Percentiles rank a stretch among this genome's conserved stretches.
phyloP scores from a whole-genome alignment of 2,888 invertebrate species.

The Scaptomyza polygonia region DNA sequence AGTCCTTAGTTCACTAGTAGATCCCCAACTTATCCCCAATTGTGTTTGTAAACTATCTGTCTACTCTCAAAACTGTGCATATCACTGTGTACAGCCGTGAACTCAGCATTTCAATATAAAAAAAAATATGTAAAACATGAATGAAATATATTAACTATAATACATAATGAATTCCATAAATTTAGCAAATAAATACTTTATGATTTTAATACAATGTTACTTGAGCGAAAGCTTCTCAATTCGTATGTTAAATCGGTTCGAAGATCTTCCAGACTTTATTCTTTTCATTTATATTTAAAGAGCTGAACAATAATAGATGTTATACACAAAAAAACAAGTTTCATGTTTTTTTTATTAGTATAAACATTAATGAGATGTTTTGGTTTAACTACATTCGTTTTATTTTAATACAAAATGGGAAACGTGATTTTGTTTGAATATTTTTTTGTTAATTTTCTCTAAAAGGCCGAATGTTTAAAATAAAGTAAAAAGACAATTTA shows the following conservation, averaged over 20 bases:
- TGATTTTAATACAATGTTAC: constrained; percentile 41
- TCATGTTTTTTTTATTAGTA: constrained; percentile 51
- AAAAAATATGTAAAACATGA: constrained; percentile 26
- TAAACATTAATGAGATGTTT: constrained; percentile 48
- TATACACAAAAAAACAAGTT: constrained; percentile 29
- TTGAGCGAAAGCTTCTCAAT: constrained; percentile 34
- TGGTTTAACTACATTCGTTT: no score
- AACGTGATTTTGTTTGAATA: constrained; percentile 41
- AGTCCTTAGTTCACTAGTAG: constrained; percentile 22
- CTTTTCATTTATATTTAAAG: constrained; percentile 17
- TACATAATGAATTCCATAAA: constrained; percentile 66
- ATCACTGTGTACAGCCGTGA: constrained; percentile 52
- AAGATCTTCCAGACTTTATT: constrained; percentile 35
- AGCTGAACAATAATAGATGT: constrained; percentile 28
- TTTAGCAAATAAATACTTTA: constrained; percentile 63
- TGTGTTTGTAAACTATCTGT: constrained; percentile 40
- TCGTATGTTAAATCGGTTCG: constrained; percentile 38
- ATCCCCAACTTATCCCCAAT: constrained; percentile 2
- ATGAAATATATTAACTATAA: constrained; percentile 32
- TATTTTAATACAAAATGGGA: constrained; percentile 53
- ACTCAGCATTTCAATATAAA: constrained; percentile 54
- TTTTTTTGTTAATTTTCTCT: constrained; percentile 67
- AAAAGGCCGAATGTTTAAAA: constrained; percentile 68
- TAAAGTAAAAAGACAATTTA: constrained; percentile 26
- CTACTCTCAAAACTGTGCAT: constrained; percentile 66